These are phyloP conservation scores for Hypselothyrea guttata DNA, from an alignment of 2,888 invertebrate species.

Conservation along the genomic window DNA sequence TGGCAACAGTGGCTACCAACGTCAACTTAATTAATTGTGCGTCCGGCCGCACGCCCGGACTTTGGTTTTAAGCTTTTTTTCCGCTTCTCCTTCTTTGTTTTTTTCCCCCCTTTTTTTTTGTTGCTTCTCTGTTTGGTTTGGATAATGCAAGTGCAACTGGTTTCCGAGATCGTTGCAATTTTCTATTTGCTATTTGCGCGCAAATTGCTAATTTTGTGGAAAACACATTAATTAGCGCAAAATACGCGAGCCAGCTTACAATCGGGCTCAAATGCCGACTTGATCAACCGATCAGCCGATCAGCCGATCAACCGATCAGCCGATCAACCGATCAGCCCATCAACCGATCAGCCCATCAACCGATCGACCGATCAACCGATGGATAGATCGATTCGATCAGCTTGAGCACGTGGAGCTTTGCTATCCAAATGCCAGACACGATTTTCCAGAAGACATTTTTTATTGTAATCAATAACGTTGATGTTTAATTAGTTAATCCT, in stretches of 20 bases:
- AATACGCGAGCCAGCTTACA: constrained; percentile 49
- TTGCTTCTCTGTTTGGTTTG: constrained; percentile 31
- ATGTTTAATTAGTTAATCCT: no score
- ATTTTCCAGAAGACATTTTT: no score
- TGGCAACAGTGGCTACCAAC: constrained; percentile 18
- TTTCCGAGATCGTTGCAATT: constrained; percentile 53
- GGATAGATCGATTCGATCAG: constrained; percentile 22
- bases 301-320: no score
- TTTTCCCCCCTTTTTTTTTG: background rate
- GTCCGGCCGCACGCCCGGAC: constrained; percentile 56
- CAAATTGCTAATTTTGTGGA: constrained; percentile 77
- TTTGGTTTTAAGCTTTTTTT: constrained; percentile 11
- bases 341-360: background rate
- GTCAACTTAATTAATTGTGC: constrained; percentile 65
- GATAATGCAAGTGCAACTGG: constrained; percentile 48
- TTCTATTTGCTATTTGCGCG: constrained; percentile 73
- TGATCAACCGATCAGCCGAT: background rate
- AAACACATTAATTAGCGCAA: constrained; percentile 77
- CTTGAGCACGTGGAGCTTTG: constrained; percentile 35
- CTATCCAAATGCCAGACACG: constrained; percentile 14
- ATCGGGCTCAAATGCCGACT: constrained; percentile 28
- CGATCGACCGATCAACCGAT: no score
- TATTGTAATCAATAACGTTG: no score
- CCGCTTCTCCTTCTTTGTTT: background rate
- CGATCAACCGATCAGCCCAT: no score